Percentiles rank a stretch among this genome's conserved stretches.
Conservation (phyloP, 2,797 vertebrate species). For the Sebastes oblongus region DNA sequence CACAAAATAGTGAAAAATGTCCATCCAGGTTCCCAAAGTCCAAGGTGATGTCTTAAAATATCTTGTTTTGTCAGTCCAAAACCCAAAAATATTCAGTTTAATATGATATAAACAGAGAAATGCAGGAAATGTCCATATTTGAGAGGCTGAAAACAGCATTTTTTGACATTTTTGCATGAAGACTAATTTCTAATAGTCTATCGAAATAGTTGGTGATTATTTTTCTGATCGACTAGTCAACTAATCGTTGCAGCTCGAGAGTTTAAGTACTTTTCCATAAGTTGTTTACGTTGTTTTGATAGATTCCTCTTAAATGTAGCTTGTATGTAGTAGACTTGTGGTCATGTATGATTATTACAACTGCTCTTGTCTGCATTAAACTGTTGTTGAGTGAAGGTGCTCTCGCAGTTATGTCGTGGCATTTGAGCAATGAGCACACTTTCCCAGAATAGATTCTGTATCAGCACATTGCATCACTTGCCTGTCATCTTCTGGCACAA, state of each 20-base stretch:
- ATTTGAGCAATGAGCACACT: conserved; percentile 34
- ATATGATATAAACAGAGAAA: no score
- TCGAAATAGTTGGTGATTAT: not conserved
- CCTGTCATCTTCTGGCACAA: conserved; percentile 40
- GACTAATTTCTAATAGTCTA: fast-evolving
- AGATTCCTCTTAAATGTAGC: not conserved
- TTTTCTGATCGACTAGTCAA: not conserved
- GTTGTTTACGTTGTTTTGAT: not conserved
- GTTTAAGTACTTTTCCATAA: not conserved
- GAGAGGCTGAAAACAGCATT: no score
- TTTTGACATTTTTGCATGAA: no score
- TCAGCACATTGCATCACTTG: conserved; percentile 58
- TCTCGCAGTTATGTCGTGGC: conserved; percentile 1
- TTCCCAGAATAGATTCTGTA: conserved; percentile 49
- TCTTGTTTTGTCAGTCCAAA: no score
- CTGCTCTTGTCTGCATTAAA: conserved; percentile 1
- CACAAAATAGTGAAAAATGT: no score
- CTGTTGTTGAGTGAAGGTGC: conserved; percentile 4
- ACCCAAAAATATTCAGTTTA: no score
- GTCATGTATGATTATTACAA: not conserved
- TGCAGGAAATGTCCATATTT: no score
- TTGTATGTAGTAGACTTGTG: not conserved
- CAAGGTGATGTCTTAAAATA: fast-evolving
- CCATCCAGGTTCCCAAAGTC: no score
- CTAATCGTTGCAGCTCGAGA: not conserved